These are phyloP conservation scores for Circaetus gallicus DNA, from an alignment of 2,113 vertebrate species.

Conservation along the genomic window DNA sequence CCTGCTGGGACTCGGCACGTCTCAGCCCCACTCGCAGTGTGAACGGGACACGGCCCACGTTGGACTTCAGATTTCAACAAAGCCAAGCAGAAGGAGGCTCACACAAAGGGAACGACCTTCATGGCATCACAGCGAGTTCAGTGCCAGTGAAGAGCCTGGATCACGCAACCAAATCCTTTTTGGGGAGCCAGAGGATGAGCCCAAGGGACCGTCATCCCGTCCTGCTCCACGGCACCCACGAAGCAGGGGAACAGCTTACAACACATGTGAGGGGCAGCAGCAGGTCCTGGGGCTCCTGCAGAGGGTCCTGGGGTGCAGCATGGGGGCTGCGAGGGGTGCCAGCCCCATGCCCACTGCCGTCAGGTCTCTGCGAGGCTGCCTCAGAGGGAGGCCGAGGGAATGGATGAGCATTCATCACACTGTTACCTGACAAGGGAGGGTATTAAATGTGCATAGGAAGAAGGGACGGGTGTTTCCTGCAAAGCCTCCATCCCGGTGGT, in stretches of 20 bases:
- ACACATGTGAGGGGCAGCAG: not conserved
- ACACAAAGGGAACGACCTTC: fast-evolving
- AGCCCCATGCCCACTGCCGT: fast-evolving
- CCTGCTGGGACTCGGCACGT: fast-evolving
- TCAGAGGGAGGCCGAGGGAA: not conserved
- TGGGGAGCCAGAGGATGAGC: not conserved
- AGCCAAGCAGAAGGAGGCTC: not conserved
- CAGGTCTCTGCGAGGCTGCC: not conserved
- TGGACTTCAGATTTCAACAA: not conserved
- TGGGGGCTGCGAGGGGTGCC: not conserved
- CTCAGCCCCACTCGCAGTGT: not conserved
- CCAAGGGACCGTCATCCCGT: too few relatives aligned
- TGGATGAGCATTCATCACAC: fast-evolving
- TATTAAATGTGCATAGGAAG: fast-evolving
- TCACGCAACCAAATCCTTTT: fast-evolving
- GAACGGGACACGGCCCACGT: fast-evolving
- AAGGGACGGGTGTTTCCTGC: not conserved
- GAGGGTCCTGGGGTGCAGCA: not conserved
- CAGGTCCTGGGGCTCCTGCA: not conserved
- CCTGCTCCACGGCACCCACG: not conserved
- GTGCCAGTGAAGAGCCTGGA: not conserved
- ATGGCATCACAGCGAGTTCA: fast-evolving
- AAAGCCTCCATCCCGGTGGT: fast-evolving
- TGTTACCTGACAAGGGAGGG: too few relatives aligned
- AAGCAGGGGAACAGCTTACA: not conserved